Evolutionary conservation across 2,888 invertebrate species (phyloP).

Genomic region (Girardia tigrina): DNA sequence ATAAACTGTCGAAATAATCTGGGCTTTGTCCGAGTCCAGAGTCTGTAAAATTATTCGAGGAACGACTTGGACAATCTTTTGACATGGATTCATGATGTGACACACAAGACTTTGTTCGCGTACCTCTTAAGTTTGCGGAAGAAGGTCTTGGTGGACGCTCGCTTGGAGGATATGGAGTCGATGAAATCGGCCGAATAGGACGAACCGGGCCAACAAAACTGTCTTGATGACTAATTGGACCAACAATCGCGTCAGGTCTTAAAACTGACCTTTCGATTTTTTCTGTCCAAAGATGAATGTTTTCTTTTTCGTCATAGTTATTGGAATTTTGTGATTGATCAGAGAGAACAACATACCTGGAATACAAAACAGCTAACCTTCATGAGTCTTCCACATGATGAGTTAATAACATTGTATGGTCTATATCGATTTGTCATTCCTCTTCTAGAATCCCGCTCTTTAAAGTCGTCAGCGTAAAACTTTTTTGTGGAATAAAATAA

Average conservation of each 20-base stretch:
- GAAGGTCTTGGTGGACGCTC: background rate
- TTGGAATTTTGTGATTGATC: background rate
- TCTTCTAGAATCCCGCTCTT: no score
- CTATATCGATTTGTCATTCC: no score
- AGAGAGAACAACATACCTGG: background rate
- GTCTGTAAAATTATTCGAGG: background rate
- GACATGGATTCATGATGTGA: background rate
- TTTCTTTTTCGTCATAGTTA: background rate
- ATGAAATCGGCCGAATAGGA: background rate
- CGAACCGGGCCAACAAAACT: background rate
- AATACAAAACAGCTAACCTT: no score
- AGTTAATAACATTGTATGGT: no score
- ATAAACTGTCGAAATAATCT: conserved; percentile 13
- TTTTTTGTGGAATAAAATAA: no score
- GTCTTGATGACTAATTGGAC: background rate
- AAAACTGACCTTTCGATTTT: background rate
- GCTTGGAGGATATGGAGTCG: background rate
- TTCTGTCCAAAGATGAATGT: background rate
- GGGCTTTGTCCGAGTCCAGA: background rate
- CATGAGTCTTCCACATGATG: no score
- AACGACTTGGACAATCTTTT: background rate
- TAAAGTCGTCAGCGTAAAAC: no score
- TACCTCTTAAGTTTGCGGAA: background rate
- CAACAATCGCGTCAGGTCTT: background rate
- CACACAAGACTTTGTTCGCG: background rate